Conservation (phyloP, 2,113 vertebrate genomes). For the Nothobranchius kuhntae region DNA sequence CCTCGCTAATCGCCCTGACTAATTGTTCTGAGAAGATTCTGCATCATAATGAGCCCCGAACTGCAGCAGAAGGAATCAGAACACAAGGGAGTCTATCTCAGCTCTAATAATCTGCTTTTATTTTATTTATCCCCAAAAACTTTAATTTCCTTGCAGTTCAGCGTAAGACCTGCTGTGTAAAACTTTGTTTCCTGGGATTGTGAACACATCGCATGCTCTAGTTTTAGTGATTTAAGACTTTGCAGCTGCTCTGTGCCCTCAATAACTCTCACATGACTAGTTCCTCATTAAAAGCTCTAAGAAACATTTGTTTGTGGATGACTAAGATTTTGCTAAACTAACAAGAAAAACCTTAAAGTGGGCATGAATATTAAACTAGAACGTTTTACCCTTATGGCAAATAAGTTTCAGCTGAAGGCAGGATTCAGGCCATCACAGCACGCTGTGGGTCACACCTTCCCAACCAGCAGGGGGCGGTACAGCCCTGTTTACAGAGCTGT, state of each 20-base stretch:
- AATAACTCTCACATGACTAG: conserved; percentile 19
- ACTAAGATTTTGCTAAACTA: too few species aligned
- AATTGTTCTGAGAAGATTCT: background rate
- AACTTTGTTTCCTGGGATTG: too few species aligned
- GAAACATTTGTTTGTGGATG: too few species aligned
- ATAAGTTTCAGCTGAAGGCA: too few species aligned
- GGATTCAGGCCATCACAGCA: background rate
- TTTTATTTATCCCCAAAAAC: too few species aligned
- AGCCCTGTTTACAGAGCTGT: conserved; percentile 23
- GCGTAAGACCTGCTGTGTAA: background rate
- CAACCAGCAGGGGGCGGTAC: conserved; percentile 50
- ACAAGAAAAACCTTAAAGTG: too few species aligned
- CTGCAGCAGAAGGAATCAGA: background rate
- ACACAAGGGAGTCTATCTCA: background rate
- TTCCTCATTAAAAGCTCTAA: background rate
- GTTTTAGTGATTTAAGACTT: background rate
- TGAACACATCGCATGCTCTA: too few species aligned
- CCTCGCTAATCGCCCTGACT: background rate
- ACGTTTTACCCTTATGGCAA: too few species aligned
- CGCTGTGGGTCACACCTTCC: conserved; percentile 17
- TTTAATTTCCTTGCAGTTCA: background rate
- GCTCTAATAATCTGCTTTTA: background rate
- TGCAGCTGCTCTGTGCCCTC: conserved; percentile 2
- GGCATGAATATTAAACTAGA: too few species aligned
- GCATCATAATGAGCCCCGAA: background rate